Evolutionary conservation across 2,797 vertebrate species (phyloP).

Genomic region (Ptychadena robeensis): DNA sequence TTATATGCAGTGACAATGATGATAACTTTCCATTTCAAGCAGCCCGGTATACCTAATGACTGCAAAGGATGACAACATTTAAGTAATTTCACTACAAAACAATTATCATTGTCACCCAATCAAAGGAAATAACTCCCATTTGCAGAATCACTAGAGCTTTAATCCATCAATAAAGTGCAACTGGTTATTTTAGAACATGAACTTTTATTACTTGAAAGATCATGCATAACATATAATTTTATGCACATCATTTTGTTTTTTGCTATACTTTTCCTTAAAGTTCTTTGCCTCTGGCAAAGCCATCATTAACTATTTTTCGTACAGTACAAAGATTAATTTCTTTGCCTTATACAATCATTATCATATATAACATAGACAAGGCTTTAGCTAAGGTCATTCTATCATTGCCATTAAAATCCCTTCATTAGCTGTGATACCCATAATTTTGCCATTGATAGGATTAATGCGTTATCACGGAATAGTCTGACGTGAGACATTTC

Average conservation of each 20-base stretch:
- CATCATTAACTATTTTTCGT: constrained; percentile 36
- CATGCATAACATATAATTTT: not conserved
- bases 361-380: constrained; percentile 53
- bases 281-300: not conserved
- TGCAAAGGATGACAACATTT: too few relatives aligned
- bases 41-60: too few relatives aligned
- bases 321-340: constrained; percentile 33
- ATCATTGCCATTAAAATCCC: constrained; percentile 59
- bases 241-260: too few relatives aligned
- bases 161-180: not conserved
- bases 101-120: too few relatives aligned
- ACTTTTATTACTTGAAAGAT: not conserved
- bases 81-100: too few relatives aligned
- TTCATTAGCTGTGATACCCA: constrained; percentile 58
- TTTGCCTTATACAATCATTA: constrained; percentile 15
- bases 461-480: constrained; percentile 56
- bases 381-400: constrained; percentile 48
- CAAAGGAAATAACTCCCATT: too few relatives aligned
- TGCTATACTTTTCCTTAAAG: too few relatives aligned
- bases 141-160: not conserved
- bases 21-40: too few relatives aligned
- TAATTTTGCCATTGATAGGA: constrained; percentile 60
- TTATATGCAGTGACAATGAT: too few relatives aligned
- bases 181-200: not conserved
- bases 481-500: constrained; percentile 56